These are phyloP conservation scores for Paracentrotus lividus DNA, from an alignment of 53 echinoderm and acorn worm genomes.

Conservation along the genomic window DNA sequence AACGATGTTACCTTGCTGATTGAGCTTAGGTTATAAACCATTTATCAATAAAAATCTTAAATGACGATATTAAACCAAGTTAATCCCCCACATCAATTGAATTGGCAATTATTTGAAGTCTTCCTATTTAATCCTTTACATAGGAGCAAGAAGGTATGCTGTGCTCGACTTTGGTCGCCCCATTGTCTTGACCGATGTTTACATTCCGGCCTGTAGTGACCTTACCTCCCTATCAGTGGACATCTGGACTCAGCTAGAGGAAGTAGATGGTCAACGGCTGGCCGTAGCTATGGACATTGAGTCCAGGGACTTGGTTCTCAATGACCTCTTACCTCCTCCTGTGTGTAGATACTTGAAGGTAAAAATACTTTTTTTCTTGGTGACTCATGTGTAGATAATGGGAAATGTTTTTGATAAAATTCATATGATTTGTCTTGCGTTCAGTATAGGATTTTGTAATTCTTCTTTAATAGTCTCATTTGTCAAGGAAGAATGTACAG, in stretches of 20 bases:
- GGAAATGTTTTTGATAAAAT: too few species aligned
- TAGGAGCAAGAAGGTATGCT: conserved; percentile 95
- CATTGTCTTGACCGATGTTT: conserved; percentile 92
- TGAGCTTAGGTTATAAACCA: too few species aligned
- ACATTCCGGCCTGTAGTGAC: conserved; percentile 94
- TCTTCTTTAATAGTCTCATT: neutral
- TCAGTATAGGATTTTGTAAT: neutral
- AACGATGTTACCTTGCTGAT: too few species aligned
- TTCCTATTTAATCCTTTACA: neutral
- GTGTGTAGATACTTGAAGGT: conserved; percentile 96
- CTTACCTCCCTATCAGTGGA: conserved; percentile 95
- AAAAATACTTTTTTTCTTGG: neutral
- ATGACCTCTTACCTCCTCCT: conserved; percentile 94
- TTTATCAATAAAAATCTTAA: too few species aligned
- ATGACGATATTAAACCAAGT: too few species aligned
- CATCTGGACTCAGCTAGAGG: conserved; percentile 94
- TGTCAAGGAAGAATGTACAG: too few species aligned
- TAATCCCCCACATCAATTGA: too few species aligned
- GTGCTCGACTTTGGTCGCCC: conserved; percentile 97
- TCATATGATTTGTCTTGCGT: neutral
- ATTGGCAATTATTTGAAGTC: neutral
- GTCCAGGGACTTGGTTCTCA: conserved; percentile 87
- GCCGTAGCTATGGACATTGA: conserved; percentile 97
- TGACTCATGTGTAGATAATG: too few species aligned
- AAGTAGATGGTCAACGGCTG: conserved; percentile 92